A percentile compares a stretch with the other conserved stretches of the same genome.
These are phyloP conservation scores for Hypomesus transpacificus DNA, from an alignment of 2,113 vertebrate species.

Conservation along the genomic window DNA sequence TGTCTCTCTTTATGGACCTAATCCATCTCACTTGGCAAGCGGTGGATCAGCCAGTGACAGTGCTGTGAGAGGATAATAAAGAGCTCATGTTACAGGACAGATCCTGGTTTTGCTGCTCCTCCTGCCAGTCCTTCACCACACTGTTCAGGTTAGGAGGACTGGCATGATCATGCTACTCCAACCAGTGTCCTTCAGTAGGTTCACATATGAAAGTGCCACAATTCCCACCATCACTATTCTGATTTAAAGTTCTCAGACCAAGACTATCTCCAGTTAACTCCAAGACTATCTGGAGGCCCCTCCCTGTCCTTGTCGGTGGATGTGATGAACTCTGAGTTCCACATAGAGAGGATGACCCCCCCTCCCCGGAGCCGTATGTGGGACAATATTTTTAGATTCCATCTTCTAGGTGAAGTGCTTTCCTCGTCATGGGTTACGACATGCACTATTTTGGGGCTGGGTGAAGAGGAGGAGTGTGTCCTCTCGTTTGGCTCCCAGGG, in stretches of 20 bases:
- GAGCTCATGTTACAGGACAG: conserved; percentile 8
- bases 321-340: conserved; percentile 1
- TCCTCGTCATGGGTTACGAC: conserved; percentile 43
- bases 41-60: conserved; percentile 5
- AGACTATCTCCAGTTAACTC: too few relatives aligned
- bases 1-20: conserved; percentile 25
- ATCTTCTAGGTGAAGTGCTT: conserved; percentile 36
- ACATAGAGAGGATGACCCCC: neutral
- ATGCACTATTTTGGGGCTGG: conserved; percentile 5
- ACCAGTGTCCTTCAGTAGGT: too few relatives aligned
- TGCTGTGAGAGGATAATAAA: conserved; percentile 4
- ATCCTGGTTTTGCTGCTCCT: neutral
- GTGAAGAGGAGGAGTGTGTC: too few relatives aligned
- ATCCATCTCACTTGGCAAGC: conserved; percentile 22
- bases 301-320: too few relatives aligned
- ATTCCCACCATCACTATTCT: neutral
- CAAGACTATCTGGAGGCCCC: too few relatives aligned
- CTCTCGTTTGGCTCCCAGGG: too few relatives aligned
- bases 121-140: neutral
- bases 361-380: conserved; percentile 37
- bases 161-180: too few relatives aligned
- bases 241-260: too few relatives aligned
- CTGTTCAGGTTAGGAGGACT: too few relatives aligned
- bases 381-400: conserved; percentile 70
- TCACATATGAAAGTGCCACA: neutral